Base-by-base conservation (phyloP, 2,797 vertebrate species). In the Lepus oiostolus region DNA sequence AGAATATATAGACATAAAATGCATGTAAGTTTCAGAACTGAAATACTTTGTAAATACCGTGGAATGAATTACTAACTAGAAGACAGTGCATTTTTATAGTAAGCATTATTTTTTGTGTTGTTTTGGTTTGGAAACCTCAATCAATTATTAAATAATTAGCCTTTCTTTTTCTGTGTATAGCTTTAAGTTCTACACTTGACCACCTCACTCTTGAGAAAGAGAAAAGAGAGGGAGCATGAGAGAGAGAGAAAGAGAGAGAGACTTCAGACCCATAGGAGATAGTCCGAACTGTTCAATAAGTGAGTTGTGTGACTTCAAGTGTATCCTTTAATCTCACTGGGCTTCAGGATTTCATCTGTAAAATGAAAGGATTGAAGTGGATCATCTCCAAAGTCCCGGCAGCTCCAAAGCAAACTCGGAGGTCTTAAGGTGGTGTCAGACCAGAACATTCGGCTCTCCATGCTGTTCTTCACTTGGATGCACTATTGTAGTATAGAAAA, bases 321-420 rank as follows among this genome's bases (percentile, higher is more conserved):
- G 32, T 24, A 93, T 65, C 89, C 67, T 90, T 93, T 95, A 83
- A 93, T 95, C 84, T 95, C 22, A 50, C 63, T 65, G 62, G 21
- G 70, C 30, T 96, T 96, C 35, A 50, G 74, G 65, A 82, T 88
- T 91, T 90, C 82, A 14, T 93, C 82, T 92, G 67, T 95, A 91
- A 97, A 97, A 93, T 76, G 91, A 91, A 88, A 12, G 75, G 88
- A 94, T 84, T 94, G 60, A 83, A 68, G 30, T 35, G 93, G 71
- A 94, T 92, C 38, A 47, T 88, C 71, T 88, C 47, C 63, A 88
- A 85, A 95, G 85, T 83, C 58, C 21, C 22, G 88, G 1, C 1
- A 68, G 77, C 38, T 91, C 11, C 47, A 83, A 75, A 75, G 62
- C 63, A 96, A 79, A 95, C n/a, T 74, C 65, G 8, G 21, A 75